Conservation (phyloP, 2,797 vertebrate genomes). For the Xyrichtys novacula region DNA sequence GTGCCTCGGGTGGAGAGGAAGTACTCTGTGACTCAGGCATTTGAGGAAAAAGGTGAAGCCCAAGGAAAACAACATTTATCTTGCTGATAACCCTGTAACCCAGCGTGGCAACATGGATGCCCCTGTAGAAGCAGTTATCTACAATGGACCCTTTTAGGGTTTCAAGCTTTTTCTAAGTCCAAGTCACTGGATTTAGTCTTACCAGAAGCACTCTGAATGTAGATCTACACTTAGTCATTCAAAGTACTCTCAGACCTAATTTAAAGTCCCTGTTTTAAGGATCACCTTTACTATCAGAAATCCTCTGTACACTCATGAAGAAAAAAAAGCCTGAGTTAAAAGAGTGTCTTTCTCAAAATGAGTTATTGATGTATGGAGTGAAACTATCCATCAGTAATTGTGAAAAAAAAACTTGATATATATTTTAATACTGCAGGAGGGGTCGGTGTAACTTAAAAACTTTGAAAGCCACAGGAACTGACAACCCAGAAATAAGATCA, state of each 20-base stretch:
- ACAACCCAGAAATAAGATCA: conserved; percentile 51
- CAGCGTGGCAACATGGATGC: conserved; percentile 20
- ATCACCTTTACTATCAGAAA: background rate
- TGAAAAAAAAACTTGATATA: conserved; percentile 37
- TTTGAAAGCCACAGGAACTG: conserved; percentile 53
- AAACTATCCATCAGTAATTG: too few species aligned
- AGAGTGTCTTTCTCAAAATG: conserved; percentile 28
- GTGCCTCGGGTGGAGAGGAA: conserved; percentile 54
- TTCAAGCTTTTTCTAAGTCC: background rate
- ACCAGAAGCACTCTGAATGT: background rate
- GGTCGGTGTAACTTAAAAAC: conserved; percentile 24
- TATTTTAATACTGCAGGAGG: conserved; percentile 29
- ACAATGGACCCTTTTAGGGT: background rate
- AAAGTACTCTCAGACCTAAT: background rate
- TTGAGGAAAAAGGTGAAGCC: conserved; percentile 56
- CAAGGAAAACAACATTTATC: conserved; percentile 67
- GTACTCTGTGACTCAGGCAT: conserved; percentile 59
- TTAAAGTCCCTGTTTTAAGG: conserved; percentile 14
- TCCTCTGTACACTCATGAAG: conserved; percentile 9
- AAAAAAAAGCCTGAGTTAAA: conserved; percentile 20
- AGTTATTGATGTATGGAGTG: conserved; percentile 41
- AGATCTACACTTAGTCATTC: background rate
- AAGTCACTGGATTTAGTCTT: background rate
- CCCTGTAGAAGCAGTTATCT: conserved; percentile 46
- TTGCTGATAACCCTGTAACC: conserved; percentile 51